Conservation (phyloP, 1,140 invertebrate genomes). For the Tetramorium parvispinum region DNA sequence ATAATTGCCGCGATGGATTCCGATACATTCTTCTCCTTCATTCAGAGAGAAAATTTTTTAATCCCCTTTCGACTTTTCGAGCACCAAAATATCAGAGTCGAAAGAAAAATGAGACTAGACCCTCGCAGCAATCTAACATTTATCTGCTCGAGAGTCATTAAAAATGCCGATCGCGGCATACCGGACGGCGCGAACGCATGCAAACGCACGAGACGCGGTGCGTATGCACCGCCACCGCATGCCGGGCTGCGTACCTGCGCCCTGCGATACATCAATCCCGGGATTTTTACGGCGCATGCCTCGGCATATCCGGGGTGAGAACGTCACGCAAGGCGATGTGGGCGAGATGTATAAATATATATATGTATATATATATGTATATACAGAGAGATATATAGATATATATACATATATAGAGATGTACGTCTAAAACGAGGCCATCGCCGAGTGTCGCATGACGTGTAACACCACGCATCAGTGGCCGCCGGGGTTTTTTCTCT, state of each 20-base stretch:
- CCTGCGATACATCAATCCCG: conserved; percentile 85
- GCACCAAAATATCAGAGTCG: background rate
- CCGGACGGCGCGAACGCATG: conserved; percentile 64
- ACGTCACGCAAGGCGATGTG: conserved; percentile 63
- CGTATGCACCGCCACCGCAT: background rate
- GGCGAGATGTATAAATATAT: background rate
- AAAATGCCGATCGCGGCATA: background rate
- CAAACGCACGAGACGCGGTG: conserved; percentile 73
- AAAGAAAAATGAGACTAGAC: background rate
- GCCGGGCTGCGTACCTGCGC: conserved; percentile 82
- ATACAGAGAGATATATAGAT: background rate
- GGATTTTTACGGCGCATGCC: conserved; percentile 84
- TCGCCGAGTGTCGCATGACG: conserved; percentile 10
- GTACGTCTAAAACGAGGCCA: conserved; percentile 34
- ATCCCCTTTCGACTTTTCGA: background rate
- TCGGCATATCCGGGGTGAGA: conserved; percentile 79
- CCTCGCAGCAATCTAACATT: background rate
- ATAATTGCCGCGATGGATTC: background rate
- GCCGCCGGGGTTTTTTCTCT: background rate
- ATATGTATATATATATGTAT: background rate
- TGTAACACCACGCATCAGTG: background rate
- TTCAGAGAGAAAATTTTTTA: background rate
- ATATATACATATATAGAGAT: background rate
- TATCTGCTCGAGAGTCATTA: background rate
- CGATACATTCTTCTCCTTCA: background rate